phyloP scores from a whole-genome alignment of 64 coral and sea anemone genomes.

The Montipora foliosa region DNA sequence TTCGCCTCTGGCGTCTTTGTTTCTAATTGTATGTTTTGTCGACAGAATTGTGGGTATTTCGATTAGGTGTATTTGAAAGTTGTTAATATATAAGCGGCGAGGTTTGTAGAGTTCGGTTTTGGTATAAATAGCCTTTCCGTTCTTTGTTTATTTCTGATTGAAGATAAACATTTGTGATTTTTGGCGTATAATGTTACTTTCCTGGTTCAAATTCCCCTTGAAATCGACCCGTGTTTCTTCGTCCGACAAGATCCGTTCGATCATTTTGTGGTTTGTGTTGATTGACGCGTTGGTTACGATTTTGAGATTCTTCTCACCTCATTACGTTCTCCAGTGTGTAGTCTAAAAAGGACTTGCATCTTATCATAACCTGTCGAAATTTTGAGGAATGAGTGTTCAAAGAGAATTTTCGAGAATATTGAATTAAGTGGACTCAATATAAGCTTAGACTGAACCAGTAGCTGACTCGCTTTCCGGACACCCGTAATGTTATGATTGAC shows the following conservation, averaged over 20 bases:
- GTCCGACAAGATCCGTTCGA: neutral
- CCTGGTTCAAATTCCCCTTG: neutral
- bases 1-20: conserved; percentile 25
- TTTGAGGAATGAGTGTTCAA: neutral
- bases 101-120: neutral
- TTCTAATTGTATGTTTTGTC: conserved; percentile 36
- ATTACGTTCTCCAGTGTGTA: conserved; percentile 29
- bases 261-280: neutral
- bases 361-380: conserved; percentile 5
- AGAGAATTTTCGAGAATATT: conserved; percentile 38
- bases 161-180: conserved; percentile 13
- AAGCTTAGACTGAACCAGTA: neutral
- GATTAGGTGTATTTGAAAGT: conserved; percentile 32
- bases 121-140: neutral
- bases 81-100: neutral
- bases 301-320: conserved; percentile 43
- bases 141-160: neutral
- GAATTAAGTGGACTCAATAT: neutral
- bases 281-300: conserved; percentile 17
- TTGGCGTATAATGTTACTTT: conserved; percentile 33
- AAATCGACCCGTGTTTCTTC: conserved; percentile 7
- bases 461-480: conserved; percentile 3
- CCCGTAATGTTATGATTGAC: conserved; percentile 42
- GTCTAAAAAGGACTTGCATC: neutral
- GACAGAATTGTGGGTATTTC: conserved; percentile 35